Percentiles rank a stretch among this genome's conserved stretches.
These are phyloP conservation scores for Tetramorium parvispinum DNA, from an alignment of 1,140 invertebrate species.

Conservation along the genomic window DNA sequence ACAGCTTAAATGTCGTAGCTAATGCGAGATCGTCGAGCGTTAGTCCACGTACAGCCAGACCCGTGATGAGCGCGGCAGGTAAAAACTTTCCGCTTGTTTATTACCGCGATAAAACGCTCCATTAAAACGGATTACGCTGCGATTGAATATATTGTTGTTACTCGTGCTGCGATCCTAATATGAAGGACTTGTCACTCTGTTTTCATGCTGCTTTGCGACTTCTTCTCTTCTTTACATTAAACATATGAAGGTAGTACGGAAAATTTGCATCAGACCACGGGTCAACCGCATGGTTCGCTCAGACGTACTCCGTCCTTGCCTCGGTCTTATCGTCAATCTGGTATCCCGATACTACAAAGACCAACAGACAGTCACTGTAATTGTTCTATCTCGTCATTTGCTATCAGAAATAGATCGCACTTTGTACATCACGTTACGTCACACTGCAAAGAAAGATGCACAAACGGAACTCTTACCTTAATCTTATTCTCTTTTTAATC, in stretches of 20 bases:
- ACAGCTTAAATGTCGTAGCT: conserved; percentile 83
- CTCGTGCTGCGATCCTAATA: conserved; percentile 40
- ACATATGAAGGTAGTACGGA: conserved; percentile 86
- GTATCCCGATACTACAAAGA: conserved; percentile 87
- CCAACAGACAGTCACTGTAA: conserved; percentile 85
- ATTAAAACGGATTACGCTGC: conserved; percentile 34
- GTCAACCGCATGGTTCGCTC: conserved; percentile 83
- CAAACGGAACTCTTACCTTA: not conserved
- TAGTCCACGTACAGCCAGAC: conserved; percentile 81
- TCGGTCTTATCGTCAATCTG: conserved; percentile 87
- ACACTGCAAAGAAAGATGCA: conserved; percentile 43
- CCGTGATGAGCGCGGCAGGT: conserved; percentile 83
- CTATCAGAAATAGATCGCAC: conserved; percentile 33
- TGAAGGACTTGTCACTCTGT: conserved; percentile 76
- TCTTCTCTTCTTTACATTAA: conserved; percentile 75
- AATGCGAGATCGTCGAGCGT: conserved; percentile 79
- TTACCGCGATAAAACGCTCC: not conserved
- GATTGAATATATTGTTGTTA: conserved; percentile 40
- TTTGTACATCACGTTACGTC: conserved; percentile 31
- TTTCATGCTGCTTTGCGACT: conserved; percentile 83
- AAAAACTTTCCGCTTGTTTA: not conserved
- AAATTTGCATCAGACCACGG: conserved; percentile 85
- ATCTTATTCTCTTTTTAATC: not conserved
- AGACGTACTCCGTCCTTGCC: conserved; percentile 87
- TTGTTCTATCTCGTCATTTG: conserved; percentile 63